Conservation (phyloP, 2,888 invertebrate species). For the Tachina lurida region DNA sequence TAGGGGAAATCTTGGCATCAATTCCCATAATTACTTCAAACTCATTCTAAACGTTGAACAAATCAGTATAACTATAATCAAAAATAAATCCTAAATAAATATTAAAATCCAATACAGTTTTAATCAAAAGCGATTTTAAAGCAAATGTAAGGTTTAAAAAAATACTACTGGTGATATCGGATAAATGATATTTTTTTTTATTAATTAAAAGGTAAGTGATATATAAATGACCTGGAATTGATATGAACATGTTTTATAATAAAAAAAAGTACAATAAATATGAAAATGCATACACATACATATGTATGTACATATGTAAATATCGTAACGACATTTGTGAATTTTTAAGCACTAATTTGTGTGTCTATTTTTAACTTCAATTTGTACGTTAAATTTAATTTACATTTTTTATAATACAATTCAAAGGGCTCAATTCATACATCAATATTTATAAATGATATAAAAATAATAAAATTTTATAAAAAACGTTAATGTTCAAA, state of each 20-base stretch:
- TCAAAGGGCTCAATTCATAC: too few relatives aligned
- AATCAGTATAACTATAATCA: conserved; percentile 43
- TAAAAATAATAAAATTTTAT: too few relatives aligned
- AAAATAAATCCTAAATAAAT: background rate
- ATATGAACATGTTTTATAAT: background rate
- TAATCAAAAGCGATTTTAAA: background rate
- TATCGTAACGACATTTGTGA: too few relatives aligned
- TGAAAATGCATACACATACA: too few relatives aligned
- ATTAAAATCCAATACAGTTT: background rate
- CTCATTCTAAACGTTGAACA: conserved; percentile 60
- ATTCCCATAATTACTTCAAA: conserved; percentile 49
- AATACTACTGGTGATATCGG: background rate
- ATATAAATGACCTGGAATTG: background rate
- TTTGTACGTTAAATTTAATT: too few relatives aligned
- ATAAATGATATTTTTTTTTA: background rate
- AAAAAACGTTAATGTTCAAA: too few relatives aligned
- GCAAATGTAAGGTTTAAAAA: background rate
- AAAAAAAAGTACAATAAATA: background rate
- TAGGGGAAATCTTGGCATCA: conserved; percentile 57
- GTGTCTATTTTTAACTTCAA: too few relatives aligned
- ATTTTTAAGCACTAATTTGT: too few relatives aligned
- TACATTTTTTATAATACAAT: too few relatives aligned
- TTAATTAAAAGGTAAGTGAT: background rate
- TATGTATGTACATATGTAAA: too few relatives aligned
- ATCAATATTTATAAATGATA: too few relatives aligned